phyloP scores from a whole-genome alignment of 1,140 invertebrate genomes.

The Brachionus asplanchnoidis region DNA sequence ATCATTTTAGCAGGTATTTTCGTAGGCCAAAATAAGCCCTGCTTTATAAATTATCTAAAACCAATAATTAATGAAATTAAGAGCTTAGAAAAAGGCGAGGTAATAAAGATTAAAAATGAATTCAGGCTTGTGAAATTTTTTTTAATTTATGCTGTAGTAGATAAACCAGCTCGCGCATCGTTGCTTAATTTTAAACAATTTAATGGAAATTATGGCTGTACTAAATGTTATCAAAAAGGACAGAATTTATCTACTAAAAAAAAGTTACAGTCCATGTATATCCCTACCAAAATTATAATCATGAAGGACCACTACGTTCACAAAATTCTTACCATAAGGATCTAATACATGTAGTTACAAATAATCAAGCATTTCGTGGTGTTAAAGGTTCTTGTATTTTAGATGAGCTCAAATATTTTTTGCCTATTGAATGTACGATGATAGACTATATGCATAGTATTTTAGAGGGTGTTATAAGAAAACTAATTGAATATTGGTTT shows the following conservation, averaged over 20 bases:
- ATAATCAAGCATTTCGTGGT: not conserved
- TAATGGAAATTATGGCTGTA: not conserved
- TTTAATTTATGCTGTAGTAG: not conserved
- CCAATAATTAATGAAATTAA: conserved; percentile 5
- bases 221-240: not conserved
- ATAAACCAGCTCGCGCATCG: not conserved
- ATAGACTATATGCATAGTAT: not conserved
- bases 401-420: not conserved
- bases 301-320: not conserved
- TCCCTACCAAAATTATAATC: not conserved
- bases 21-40: not conserved
- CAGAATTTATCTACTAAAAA: not conserved
- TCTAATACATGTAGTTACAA: not conserved
- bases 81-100: not conserved
- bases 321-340: not conserved
- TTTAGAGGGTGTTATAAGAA: not conserved
- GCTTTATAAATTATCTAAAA: not conserved
- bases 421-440: not conserved
- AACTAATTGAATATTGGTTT: not conserved
- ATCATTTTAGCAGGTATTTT: not conserved
- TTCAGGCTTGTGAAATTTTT: not conserved
- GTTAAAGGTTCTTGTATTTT: not conserved
- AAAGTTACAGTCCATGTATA: not conserved
- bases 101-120: not conserved
- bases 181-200: not conserved